phyloP scores from a whole-genome alignment of 2,797 vertebrate species.

The Corythornis leucogaster region DNA sequence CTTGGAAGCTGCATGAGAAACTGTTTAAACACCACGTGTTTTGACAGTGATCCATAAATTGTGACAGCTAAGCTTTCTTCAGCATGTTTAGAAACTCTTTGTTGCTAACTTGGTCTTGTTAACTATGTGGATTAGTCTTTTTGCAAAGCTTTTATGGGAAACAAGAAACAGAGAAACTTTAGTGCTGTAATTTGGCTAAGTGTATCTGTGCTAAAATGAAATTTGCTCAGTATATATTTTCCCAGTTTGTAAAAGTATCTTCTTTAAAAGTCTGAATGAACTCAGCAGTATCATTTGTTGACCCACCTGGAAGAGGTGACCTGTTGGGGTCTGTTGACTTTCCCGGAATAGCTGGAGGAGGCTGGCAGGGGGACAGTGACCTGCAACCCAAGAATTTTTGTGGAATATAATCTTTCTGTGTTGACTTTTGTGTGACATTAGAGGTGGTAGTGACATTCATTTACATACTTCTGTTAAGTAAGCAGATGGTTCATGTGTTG shows the following conservation, averaged over 20 bases:
- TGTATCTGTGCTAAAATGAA: neutral
- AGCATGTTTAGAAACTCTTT: neutral
- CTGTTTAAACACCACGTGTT: neutral
- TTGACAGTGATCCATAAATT: neutral
- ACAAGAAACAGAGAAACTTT: neutral
- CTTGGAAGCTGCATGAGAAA: neutral
- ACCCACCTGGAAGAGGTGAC: slow-evolving; percentile 58
- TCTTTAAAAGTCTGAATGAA: slow-evolving; percentile 60
- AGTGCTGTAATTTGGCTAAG: neutral
- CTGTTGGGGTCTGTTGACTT: slow-evolving; percentile 38
- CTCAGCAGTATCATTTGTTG: slow-evolving; percentile 63
- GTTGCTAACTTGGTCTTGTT: neutral
- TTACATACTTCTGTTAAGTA: slow-evolving; percentile 39
- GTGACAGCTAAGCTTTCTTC: neutral
- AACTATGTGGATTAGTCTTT: neutral
- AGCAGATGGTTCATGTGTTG: neutral
- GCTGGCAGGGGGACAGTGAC: slow-evolving; percentile 46
- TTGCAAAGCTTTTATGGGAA: neutral
- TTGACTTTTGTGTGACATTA: slow-evolving; percentile 71
- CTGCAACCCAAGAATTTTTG: slow-evolving; percentile 65
- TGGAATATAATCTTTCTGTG: slow-evolving; percentile 72
- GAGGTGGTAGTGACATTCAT: slow-evolving; percentile 58
- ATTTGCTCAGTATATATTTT: slow-evolving; percentile 60
- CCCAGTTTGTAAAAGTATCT: slow-evolving; percentile 19
- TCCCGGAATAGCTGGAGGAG: slow-evolving; percentile 17